Base-by-base conservation (phyloP, 2,113 vertebrate genomes). In the Anolis carolinensis region DNA sequence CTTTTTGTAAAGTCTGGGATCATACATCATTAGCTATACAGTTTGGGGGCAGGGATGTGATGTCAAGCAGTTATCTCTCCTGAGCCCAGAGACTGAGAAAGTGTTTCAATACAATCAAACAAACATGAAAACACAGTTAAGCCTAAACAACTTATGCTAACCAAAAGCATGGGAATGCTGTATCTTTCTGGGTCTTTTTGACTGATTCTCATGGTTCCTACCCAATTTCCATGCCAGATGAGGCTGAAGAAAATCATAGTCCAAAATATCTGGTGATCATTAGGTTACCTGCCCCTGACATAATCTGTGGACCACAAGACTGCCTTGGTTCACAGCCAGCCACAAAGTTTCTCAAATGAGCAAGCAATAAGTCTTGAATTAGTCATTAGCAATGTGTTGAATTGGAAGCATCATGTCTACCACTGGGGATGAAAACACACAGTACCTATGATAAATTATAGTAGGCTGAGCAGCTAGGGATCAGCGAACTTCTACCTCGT, bases 311-410 rank as follows among this genome's bases (percentile, higher is more conserved):
- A 14, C 52, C 52, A 9, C 52, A 55, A 55, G 52, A 14, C 52
- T 55, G 52, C 52, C 2, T 1, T 91, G 93, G 88, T 86, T 90
- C 71, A 87, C 86, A 90, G 83, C 85, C 91, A 90, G 92, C 91
- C 16, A 48, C 0, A 0, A 81, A 5, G 16, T 0, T 5, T 82
- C 91, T 92, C 83, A 86, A 81, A 90, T 71, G 83, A 88, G 88
- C 55, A 89, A 79, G 79, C 90, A 93, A 94, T 77, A 86, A 76
- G 84, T 91, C 73, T 86, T 8, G 39, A 91, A 92, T 93, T 92
- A 92, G 91, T 92, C 39, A 0, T 88, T 93, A 89, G 92, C 91
- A 90, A 70, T 0, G 0, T 86, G 89, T 86, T 88, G 90, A 78
- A 77, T 75, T 84, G 85, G 82, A 44, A 48, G 20, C 14, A 71